Evolutionary conservation across 2,888 invertebrate genomes (phyloP), one percentile per base, ranked within the genome.

Genomic region (Nipponacmea schrenckii): DNA sequence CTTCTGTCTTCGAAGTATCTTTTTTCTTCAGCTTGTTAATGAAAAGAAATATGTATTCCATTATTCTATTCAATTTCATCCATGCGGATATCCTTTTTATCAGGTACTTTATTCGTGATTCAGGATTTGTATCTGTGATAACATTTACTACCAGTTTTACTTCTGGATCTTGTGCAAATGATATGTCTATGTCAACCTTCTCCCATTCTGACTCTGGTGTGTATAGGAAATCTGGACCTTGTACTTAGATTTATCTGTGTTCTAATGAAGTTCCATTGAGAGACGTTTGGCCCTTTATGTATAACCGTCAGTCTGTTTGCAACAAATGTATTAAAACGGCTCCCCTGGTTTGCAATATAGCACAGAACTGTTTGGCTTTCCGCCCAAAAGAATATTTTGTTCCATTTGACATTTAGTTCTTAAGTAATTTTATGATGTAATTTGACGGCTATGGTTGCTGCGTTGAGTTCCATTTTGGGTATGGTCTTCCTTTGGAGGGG

Each of bases 191-290:
- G 20, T 50, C 63, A 0, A 20, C 17, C 20, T n/a, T 14, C 10
- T n/a, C n/a, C 67, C 67, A 67, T 2, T 56, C 62, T 14, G 12
- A 39, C 26, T 68, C 62, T n/a, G 17, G 15, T 39, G 39, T 14
- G 15, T 7, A 62, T 5, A 77, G 67, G 65, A 77, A 76, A 20
- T 69, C 68, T n/a, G 76, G 77, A 63, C 77, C 76, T 26, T 62
- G 15, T 27, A 64, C 75, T 76, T 39, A 74, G 76, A 27, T 78
- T 78, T 0, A 56, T 64, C 44, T 56, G n/a, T 7, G 77, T 75
- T 7, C 62, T 8, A 24, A 77, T 64, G 50, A 74, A 65, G 27
- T 70, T 70, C 77, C 78, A 78, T 48, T 74, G 70, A 15, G 56
- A n/a, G 68, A 14, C 69, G 44, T 44, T 67, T 50, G 64, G 45